Conservation (phyloP, 2,888 invertebrate species). For the Antheraea yamamai region DNA sequence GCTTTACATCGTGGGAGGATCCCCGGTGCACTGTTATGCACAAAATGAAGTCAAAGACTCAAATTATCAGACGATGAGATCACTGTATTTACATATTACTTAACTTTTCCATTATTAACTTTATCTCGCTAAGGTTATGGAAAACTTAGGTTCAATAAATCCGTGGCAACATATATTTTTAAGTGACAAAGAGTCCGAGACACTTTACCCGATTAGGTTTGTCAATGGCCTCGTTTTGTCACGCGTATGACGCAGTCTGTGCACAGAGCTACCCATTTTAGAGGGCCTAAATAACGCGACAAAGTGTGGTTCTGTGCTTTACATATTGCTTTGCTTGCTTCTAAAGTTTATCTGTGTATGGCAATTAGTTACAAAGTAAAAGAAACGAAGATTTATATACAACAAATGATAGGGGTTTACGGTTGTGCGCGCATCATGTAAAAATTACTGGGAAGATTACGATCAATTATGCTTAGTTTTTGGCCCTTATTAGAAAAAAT, state of each 20-base stretch:
- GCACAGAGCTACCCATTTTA: background rate
- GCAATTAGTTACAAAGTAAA: background rate
- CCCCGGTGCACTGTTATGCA: conserved; percentile 15
- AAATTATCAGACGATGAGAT: conserved; percentile 40
- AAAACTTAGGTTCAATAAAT: background rate
- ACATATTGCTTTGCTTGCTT: background rate
- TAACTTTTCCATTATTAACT: conserved; percentile 16
- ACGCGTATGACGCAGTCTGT: background rate
- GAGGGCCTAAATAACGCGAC: background rate
- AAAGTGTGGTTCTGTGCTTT: background rate
- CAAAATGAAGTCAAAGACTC: conserved; percentile 28
- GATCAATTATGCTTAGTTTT: too few species aligned
- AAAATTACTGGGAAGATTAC: too few species aligned
- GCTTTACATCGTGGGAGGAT: conserved; percentile 26
- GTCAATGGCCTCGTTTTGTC: background rate
- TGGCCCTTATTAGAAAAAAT: too few species aligned
- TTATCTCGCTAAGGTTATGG: background rate
- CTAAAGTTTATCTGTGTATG: background rate
- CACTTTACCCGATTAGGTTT: background rate
- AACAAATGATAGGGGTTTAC: too few species aligned
- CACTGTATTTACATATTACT: conserved; percentile 26
- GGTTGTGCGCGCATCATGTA: too few species aligned
- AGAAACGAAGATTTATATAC: too few species aligned
- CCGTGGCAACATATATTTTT: background rate
- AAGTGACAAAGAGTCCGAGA: background rate